These are phyloP conservation scores for Disparrhopalites patrizii DNA, from an alignment of 2,888 invertebrate species.

Conservation along the genomic window DNA sequence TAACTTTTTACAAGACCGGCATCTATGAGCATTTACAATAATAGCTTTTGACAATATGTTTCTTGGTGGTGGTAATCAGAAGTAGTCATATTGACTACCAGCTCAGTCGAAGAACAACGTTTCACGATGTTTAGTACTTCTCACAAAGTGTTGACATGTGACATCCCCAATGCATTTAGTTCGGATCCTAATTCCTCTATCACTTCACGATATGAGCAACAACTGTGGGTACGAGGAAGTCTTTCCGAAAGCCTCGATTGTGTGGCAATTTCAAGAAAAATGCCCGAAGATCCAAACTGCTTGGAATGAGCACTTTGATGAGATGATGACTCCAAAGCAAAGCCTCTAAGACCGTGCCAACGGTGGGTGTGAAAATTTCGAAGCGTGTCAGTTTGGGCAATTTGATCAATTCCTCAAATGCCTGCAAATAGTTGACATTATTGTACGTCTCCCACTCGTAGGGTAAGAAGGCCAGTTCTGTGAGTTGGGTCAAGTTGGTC, in stretches of 20 bases:
- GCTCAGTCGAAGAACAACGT: too few species aligned
- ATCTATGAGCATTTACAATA: too few species aligned
- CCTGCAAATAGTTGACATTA: conserved; percentile 7
- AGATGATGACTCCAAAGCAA: conserved; percentile 15
- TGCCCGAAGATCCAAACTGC: background rate
- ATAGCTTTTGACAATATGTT: too few species aligned
- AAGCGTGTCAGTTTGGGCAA: conserved; percentile 11
- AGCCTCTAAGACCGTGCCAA: conserved; percentile 6
- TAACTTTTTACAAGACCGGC: too few species aligned
- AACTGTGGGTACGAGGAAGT: conserved; percentile 8
- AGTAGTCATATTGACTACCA: too few species aligned
- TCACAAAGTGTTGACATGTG: too few species aligned
- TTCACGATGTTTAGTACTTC: too few species aligned
- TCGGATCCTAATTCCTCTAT: too few species aligned
- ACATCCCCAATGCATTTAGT: too few species aligned
- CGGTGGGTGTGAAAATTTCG: conserved; percentile 1
- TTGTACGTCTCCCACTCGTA: conserved; percentile 19
- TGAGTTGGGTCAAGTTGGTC: background rate
- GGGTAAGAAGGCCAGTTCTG: conserved; percentile 3
- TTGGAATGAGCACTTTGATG: conserved; percentile 1
- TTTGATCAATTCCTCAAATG: conserved; percentile 7
- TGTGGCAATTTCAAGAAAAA: conserved; percentile 10
- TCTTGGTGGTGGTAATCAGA: too few species aligned
- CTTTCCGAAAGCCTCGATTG: background rate
- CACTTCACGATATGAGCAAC: background rate